These are phyloP conservation scores for Platorchestia sp. DNA, from an alignment of 1,140 invertebrate species.

Conservation along the genomic window DNA sequence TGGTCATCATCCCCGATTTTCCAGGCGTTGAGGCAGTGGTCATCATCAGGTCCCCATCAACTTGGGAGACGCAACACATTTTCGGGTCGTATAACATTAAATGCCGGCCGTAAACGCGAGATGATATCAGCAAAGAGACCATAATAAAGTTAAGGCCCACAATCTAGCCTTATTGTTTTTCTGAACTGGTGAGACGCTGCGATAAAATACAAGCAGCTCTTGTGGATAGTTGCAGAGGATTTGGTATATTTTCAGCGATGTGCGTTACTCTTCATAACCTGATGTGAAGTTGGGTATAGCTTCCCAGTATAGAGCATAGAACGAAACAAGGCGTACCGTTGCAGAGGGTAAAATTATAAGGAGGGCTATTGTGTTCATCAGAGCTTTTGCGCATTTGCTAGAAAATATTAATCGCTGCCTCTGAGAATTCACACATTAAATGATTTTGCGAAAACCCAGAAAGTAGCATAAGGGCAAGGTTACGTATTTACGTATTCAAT, in stretches of 20 bases:
- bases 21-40: not conserved
- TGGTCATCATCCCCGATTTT: not conserved
- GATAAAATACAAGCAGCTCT: not conserved
- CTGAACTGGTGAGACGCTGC: not conserved
- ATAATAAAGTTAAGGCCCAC: not conserved
- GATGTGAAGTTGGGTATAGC: not conserved
- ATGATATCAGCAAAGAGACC: not conserved
- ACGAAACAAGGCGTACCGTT: not conserved
- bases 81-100: not conserved
- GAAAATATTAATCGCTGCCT: too few species aligned
- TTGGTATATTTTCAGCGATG: not conserved
- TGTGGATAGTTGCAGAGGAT: not conserved
- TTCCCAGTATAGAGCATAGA: not conserved
- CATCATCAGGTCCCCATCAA: not conserved
- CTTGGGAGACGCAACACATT: not conserved
- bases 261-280: not conserved
- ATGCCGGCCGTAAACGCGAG: not conserved
- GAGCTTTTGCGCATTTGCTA: too few species aligned
- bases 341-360: too few species aligned
- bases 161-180: not conserved
- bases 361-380: too few species aligned
- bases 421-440: too few species aligned
- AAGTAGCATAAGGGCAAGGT: too few species aligned
- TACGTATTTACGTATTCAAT: too few species aligned
- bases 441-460: too few species aligned